Evolutionary conservation across 2,888 invertebrate species (phyloP).

Genomic region (Lycocerus yunnanus): DNA sequence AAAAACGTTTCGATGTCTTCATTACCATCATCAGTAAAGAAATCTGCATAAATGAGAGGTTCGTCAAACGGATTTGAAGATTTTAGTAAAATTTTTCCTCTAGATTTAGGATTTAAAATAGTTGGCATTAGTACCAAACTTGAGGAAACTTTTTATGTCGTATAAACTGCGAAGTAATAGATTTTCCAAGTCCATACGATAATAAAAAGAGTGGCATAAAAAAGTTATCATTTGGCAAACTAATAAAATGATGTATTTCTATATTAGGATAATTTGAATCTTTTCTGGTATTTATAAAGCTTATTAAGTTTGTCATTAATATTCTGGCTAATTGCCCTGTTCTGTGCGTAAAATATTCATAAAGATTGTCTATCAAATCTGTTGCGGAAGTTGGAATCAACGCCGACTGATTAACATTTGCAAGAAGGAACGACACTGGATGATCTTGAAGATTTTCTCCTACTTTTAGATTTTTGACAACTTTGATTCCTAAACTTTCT

Average conservation of each 20-base stretch:
- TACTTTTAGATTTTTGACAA: constrained; percentile 54
- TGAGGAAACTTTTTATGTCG: not conserved
- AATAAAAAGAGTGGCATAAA: not conserved
- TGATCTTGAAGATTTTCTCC: constrained; percentile 57
- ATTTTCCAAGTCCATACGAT: not conserved
- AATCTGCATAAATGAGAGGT: constrained; percentile 66
- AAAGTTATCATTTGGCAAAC: constrained; percentile 47
- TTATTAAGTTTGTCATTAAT: constrained; percentile 55
- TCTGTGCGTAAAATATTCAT: constrained; percentile 56
- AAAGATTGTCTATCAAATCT: constrained; percentile 38
- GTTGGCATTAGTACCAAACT: not conserved
- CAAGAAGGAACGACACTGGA: constrained; percentile 1
- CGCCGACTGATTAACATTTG: not conserved
- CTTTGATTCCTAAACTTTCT: constrained; percentile 45
- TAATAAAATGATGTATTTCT: constrained; percentile 57
- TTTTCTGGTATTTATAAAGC: constrained; percentile 55
- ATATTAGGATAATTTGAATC: constrained; percentile 62
- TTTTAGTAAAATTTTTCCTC: constrained; percentile 3
- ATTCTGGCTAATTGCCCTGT: constrained; percentile 57
- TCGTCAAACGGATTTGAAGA: constrained; percentile 31
- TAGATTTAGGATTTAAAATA: not conserved
- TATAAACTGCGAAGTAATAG: not conserved
- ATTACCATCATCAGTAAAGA: constrained; percentile 53
- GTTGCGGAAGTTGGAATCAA: not conserved
- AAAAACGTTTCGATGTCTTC: not conserved